These are phyloP conservation scores for Eudasyphora cyanicolor DNA, from an alignment of 2,888 invertebrate genomes.

Conservation along the genomic window DNA sequence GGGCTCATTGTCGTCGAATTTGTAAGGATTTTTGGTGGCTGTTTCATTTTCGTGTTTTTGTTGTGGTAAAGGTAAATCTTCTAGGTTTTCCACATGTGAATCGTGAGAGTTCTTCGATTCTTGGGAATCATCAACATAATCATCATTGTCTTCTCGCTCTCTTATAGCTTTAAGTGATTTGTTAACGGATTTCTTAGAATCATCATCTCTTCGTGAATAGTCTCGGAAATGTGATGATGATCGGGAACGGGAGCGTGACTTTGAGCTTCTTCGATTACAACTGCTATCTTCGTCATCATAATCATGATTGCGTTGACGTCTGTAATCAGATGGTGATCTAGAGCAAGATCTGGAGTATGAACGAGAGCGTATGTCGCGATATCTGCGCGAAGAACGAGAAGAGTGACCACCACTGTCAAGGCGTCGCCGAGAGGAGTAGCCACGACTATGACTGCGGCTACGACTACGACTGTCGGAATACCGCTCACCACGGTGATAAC, in stretches of 20 bases:
- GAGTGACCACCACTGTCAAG: constrained; percentile 53
- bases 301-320: constrained; percentile 37
- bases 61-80: constrained; percentile 62
- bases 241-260: constrained; percentile 58
- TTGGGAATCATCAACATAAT: constrained; percentile 50
- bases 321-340: constrained; percentile 46
- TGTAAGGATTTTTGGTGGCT: constrained; percentile 71
- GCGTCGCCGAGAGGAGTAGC: constrained; percentile 54
- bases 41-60: constrained; percentile 47
- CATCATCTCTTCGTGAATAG: constrained; percentile 3
- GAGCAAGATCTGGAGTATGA: constrained; percentile 58
- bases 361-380: constrained; percentile 59
- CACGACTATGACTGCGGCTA: constrained; percentile 60
- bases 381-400: constrained; percentile 43
- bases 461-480: constrained; percentile 54
- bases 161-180: neutral
- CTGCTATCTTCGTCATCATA: constrained; percentile 27
- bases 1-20: constrained; percentile 75
- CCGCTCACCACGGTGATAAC: constrained; percentile 42
- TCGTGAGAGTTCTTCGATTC: constrained; percentile 49
- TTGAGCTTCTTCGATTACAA: constrained; percentile 14
- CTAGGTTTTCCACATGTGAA: constrained; percentile 52
- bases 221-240: constrained; percentile 64
- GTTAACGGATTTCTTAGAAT: neutral
- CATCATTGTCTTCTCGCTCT: too few species aligned